Conservation (phyloP, 2,113 vertebrate species). For the Ophiodon elongatus region DNA sequence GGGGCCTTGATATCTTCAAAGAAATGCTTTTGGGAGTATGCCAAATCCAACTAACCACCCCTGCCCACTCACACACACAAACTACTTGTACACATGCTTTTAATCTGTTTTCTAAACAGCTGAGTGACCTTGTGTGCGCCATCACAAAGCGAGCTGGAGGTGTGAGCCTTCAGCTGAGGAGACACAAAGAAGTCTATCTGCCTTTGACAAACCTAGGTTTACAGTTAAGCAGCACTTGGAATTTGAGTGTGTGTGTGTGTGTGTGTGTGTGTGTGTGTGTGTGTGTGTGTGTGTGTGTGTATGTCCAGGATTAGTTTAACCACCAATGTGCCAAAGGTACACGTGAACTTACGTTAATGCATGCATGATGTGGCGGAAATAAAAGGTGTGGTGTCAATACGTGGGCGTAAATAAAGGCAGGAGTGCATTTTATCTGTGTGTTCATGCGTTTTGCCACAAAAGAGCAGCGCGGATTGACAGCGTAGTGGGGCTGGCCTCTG, state of each 20-base stretch:
- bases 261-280: constrained; percentile 1
- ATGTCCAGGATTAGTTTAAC: background rate
- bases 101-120: constrained; percentile 43
- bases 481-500: constrained; percentile 72
- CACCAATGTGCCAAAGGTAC: background rate
- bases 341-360: background rate
- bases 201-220: background rate
- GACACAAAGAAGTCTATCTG: constrained; percentile 4
- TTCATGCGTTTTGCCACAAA: constrained; percentile 51
- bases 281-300: background rate
- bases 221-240: background rate
- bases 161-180: constrained; percentile 10
- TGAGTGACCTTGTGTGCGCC: constrained; percentile 34
- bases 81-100: constrained; percentile 18
- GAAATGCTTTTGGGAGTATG: constrained; percentile 6
- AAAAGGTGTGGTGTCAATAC: constrained; percentile 21
- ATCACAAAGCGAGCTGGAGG: constrained; percentile 13
- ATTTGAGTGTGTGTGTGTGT: background rate
- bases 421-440: constrained; percentile 45
- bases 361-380: constrained; percentile 9
- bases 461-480: constrained; percentile 72
- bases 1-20: constrained; percentile 17
- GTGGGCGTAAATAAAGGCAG: constrained; percentile 29
- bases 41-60: constrained; percentile 18
- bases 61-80: constrained; percentile 4